These are phyloP conservation scores for Acanthosepion lycidas DNA, from an alignment of 2,888 invertebrate genomes.

Conservation along the genomic window DNA sequence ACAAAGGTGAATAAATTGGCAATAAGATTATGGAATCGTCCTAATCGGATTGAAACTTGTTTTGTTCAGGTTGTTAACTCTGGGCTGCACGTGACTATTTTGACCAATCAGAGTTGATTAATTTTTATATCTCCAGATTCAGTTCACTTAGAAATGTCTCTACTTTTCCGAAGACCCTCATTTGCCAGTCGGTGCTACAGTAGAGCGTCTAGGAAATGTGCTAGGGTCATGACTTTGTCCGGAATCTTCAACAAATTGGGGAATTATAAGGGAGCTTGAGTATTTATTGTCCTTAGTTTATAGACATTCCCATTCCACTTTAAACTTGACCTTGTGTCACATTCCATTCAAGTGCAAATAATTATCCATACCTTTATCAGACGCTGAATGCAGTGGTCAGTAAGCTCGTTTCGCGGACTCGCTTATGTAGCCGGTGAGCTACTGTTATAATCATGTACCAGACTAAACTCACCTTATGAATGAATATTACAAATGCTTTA, in stretches of 20 bases:
- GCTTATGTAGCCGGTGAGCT: neutral
- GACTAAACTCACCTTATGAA: too few relatives aligned
- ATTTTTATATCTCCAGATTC: neutral
- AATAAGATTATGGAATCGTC: neutral
- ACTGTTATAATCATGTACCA: neutral
- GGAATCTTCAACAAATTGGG: too few relatives aligned
- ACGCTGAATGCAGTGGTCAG: neutral
- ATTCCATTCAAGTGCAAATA: too few relatives aligned
- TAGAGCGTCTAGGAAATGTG: too few relatives aligned
- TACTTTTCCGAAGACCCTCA: neutral
- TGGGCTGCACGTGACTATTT: neutral
- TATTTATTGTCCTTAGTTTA: too few relatives aligned
- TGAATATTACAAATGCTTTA: too few relatives aligned
- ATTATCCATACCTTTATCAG: too few relatives aligned
- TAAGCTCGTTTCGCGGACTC: neutral
- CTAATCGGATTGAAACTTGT: neutral
- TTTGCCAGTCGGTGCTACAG: neutral
- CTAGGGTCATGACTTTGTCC: too few relatives aligned
- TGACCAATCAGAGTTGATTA: neutral
- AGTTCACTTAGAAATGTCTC: too few relatives aligned
- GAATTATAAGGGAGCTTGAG: too few relatives aligned
- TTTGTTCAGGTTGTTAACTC: neutral
- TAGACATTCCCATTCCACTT: neutral
- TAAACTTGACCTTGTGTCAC: too few relatives aligned
- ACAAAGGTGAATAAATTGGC: neutral